Evolutionary conservation across 53 echinoderm and acorn worm species (phyloP).

Genomic region (Hippasteria phrygiana): DNA sequence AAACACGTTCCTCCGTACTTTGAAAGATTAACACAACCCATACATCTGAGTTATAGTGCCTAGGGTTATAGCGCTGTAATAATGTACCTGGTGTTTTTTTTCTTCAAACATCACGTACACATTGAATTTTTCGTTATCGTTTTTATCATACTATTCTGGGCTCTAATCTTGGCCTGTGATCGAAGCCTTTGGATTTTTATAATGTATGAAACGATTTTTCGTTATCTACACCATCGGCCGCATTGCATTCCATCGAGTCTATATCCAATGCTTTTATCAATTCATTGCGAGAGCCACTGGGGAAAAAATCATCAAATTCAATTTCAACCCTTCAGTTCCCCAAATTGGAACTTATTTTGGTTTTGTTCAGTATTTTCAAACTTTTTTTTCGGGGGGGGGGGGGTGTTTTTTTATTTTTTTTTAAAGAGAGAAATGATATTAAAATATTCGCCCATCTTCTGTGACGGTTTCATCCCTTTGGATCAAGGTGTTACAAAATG

Average conservation of each 20-base stretch:
- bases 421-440: no score
- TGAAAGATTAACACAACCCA: not conserved
- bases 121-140: slow-evolving; percentile 1
- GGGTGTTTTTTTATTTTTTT: no score
- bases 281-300: not conserved
- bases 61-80: not conserved
- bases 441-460: no score
- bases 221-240: slow-evolving; percentile 2
- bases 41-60: no score
- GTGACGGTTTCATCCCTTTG: no score
- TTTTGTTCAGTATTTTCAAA: no score
- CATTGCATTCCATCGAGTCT: not conserved
- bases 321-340: no score
- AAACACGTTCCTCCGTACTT: no score
- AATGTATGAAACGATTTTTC: slow-evolving; percentile 18
- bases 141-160: not conserved
- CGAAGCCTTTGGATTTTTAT: not conserved
- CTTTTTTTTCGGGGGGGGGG: no score
- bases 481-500: no score
- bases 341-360: no score
- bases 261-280: not conserved
- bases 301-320: no score
- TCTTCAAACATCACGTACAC: slow-evolving; percentile 6
- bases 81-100: not conserved
- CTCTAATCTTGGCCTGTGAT: slow-evolving; percentile 12